phyloP scores from a whole-genome alignment of 2,113 vertebrate species.

The Sakesphorus luctuosus region DNA sequence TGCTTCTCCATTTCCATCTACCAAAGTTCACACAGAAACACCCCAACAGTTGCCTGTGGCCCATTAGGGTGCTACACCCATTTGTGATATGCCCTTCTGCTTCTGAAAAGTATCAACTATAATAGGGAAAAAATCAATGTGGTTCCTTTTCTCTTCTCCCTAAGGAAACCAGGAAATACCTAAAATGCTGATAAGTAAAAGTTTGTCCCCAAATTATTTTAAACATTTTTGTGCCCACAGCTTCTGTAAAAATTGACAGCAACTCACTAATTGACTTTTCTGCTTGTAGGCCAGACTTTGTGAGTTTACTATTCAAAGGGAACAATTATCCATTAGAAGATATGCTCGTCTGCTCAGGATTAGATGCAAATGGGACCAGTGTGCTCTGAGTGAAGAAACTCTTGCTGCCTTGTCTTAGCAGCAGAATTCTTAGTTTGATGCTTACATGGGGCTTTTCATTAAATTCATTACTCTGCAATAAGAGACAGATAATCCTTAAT shows the following conservation, averaged over 20 bases:
- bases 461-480: constrained; percentile 65
- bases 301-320: background rate
- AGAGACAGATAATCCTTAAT: constrained; percentile 60
- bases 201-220: background rate
- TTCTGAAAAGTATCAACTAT: background rate
- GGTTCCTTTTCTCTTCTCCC: too few species aligned
- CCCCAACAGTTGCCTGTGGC: background rate
- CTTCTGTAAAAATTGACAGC: background rate
- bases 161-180: background rate
- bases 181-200: background rate
- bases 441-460: constrained; percentile 47
- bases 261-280: background rate
- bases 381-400: constrained; percentile 38
- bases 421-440: constrained; percentile 44
- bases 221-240: background rate
- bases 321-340: constrained; percentile 17
- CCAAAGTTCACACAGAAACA: background rate
- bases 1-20: background rate
- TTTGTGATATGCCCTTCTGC: background rate
- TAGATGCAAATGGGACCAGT: background rate
- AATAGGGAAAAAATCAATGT: background rate
- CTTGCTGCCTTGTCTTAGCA: constrained; percentile 52
- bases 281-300: background rate
- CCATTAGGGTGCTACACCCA: background rate
- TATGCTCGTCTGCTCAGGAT: constrained; percentile 6